Conservation (phyloP, 92 coral and sea anemone species). For the Epizoanthus illoricatus region DNA sequence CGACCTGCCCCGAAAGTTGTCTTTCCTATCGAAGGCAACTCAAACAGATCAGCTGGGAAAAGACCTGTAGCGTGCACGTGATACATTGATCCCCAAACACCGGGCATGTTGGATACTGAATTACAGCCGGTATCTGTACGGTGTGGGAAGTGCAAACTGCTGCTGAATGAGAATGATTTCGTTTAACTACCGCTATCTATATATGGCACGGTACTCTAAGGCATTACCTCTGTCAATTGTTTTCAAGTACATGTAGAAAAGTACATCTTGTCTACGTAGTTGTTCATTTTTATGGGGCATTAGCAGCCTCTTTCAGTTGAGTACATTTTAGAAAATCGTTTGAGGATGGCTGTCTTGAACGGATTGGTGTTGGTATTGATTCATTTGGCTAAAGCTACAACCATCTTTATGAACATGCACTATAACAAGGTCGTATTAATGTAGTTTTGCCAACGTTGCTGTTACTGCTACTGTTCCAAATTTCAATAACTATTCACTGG, state of each 20-base stretch:
- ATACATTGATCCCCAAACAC: constrained; percentile 34
- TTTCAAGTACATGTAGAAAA: constrained; percentile 25
- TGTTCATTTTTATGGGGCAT: constrained; percentile 8
- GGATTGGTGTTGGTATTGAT: constrained; percentile 11
- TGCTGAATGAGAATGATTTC: constrained; percentile 17
- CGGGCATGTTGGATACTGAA: constrained; percentile 24
- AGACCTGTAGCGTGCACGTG: constrained; percentile 26
- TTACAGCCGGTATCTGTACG: background rate
- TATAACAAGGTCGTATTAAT: background rate
- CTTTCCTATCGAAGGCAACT: constrained; percentile 21
- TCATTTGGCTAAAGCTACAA: constrained; percentile 2
- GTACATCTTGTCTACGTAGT: constrained; percentile 12
- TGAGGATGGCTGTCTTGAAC: constrained; percentile 18
- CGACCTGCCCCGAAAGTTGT: constrained; percentile 39
- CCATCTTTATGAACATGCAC: constrained; percentile 13
- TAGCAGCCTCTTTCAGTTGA: background rate
- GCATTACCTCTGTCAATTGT: constrained; percentile 22
- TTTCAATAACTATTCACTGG: constrained; percentile 3
- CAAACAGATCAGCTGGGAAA: constrained; percentile 30
- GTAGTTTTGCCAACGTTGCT: background rate
- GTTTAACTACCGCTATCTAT: constrained; percentile 29
- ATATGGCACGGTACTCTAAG: constrained; percentile 23
- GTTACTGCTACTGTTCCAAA: background rate
- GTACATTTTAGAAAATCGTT: background rate
- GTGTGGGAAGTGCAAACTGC: constrained; percentile 4